Conservation (phyloP, 1,140 invertebrate species). For the Oedothorax gibbosus region DNA sequence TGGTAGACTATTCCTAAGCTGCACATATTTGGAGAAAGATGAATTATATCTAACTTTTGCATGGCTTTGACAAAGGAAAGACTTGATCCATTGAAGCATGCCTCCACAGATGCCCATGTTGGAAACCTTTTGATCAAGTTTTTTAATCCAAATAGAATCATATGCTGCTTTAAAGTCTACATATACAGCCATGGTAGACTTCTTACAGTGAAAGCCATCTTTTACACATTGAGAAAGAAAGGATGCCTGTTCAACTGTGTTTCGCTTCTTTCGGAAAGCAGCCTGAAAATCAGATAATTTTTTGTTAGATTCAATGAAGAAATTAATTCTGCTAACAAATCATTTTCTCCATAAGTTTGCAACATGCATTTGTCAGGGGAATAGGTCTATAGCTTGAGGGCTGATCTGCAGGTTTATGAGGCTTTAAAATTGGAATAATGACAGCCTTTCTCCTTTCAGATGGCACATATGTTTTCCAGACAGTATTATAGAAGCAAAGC, state of each 20-base stretch:
- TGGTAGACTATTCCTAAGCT: slow-evolving; percentile 5
- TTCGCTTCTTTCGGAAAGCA: slow-evolving; percentile 16
- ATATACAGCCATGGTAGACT: neutral
- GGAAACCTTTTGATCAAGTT: neutral
- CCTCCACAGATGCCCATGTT: neutral
- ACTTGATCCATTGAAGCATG: neutral
- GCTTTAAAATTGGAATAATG: slow-evolving; percentile 9
- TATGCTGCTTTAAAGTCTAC: slow-evolving; percentile 26
- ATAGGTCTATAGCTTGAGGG: slow-evolving; percentile 25
- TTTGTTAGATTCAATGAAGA: neutral
- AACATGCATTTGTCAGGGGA: slow-evolving; percentile 13
- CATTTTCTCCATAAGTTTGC: slow-evolving; percentile 14
- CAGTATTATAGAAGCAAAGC: neutral
- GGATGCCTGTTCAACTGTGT: slow-evolving; percentile 7
- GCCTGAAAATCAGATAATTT: slow-evolving; percentile 6
- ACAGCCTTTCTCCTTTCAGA: slow-evolving; percentile 19
- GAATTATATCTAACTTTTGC: neutral
- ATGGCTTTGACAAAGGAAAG: neutral
- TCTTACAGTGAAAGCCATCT: slow-evolving; percentile 12
- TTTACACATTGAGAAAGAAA: slow-evolving; percentile 1
- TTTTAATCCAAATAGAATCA: slow-evolving; percentile 3
- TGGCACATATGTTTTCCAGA: slow-evolving; percentile 26
- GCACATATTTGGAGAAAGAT: neutral
- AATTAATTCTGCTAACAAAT: neutral
- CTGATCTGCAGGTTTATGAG: neutral